phyloP scores from a whole-genome alignment of 2,113 vertebrate species.

The Cottus gobio region DNA sequence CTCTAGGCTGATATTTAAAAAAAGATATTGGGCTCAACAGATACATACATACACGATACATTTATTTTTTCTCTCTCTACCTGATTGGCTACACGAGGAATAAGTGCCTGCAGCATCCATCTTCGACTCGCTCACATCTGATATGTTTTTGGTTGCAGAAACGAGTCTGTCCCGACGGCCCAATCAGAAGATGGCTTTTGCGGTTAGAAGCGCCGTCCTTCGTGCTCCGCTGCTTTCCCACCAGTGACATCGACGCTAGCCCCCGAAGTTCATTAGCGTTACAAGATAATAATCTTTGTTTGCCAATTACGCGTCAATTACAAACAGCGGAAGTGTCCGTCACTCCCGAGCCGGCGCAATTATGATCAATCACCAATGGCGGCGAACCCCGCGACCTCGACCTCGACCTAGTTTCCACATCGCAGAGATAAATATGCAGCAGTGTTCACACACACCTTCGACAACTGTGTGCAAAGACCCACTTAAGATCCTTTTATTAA shows the following conservation, averaged over 20 bases:
- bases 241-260: conserved; percentile 34
- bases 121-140: conserved; percentile 21
- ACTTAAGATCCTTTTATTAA: conserved; percentile 41
- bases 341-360: conserved; percentile 41
- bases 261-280: conserved; percentile 71
- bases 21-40: neutral
- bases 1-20: neutral
- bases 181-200: conserved; percentile 47
- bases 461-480: conserved; percentile 25
- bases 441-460: neutral
- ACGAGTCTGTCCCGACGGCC: conserved; percentile 56
- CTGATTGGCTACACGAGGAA: conserved; percentile 31
- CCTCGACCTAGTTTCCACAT: conserved; percentile 1
- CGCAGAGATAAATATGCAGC: neutral
- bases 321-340: conserved; percentile 55
- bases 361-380: conserved; percentile 65
- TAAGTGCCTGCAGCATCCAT: conserved; percentile 28
- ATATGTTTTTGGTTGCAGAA: conserved; percentile 42
- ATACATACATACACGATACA: conserved; percentile 2
- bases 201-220: conserved; percentile 52
- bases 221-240: conserved; percentile 59
- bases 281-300: conserved; percentile 71
- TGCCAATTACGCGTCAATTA: conserved; percentile 77
- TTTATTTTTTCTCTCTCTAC: conserved; percentile 14
- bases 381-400: conserved; percentile 32